A percentile compares a stretch with the other conserved stretches of the same genome.
These are phyloP conservation scores for Phytoseiulus persimilis DNA, from an alignment of 2,888 invertebrate genomes.

Conservation along the genomic window DNA sequence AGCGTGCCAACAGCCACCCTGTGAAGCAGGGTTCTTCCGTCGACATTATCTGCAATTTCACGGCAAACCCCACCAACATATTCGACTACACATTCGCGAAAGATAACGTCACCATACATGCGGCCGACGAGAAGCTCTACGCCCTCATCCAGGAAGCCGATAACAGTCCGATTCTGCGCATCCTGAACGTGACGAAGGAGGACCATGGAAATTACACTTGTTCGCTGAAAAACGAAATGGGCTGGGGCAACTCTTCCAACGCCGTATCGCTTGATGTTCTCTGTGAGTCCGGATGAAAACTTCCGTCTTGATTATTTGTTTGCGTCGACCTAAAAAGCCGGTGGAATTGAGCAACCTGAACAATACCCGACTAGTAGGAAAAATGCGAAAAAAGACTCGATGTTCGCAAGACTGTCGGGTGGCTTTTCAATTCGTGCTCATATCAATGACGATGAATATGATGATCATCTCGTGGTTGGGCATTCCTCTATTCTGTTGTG, in stretches of 20 bases:
- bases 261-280: conserved; percentile 44
- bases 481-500: too few relatives aligned
- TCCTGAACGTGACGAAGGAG: conserved; percentile 44
- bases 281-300: conserved; percentile 41
- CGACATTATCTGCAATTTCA: conserved; percentile 31
- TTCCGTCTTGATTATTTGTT: too few relatives aligned
- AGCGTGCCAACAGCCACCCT: conserved; percentile 23
- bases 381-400: too few relatives aligned
- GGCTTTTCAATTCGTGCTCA: too few relatives aligned
- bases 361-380: too few relatives aligned
- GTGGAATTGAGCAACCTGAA: too few relatives aligned
- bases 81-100: conserved; percentile 29
- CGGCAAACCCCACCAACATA: conserved; percentile 33
- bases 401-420: too few relatives aligned
- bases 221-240: conserved; percentile 44
- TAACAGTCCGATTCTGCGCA: conserved; percentile 44
- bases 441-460: too few relatives aligned
- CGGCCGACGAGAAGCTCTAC: conserved; percentile 36
- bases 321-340: too few relatives aligned
- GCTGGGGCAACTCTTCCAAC: conserved; percentile 44
- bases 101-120: conserved; percentile 27
- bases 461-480: too few relatives aligned
- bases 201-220: conserved; percentile 46
- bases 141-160: conserved; percentile 25
- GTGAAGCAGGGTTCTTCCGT: conserved; percentile 20